Conservation (phyloP, 2,113 vertebrate genomes). For the Bos javanicus region DNA sequence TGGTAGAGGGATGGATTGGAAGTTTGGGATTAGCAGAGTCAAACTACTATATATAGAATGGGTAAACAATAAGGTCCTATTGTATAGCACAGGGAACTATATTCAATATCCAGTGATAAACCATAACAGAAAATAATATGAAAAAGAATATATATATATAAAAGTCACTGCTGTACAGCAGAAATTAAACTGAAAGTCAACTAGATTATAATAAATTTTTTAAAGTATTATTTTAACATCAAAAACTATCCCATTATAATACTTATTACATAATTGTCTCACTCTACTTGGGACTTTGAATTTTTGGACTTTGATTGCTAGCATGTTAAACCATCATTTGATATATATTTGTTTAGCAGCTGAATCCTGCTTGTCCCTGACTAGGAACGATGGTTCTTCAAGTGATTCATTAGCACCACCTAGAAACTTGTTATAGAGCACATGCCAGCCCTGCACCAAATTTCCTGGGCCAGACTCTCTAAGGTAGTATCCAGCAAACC, state of each 20-base stretch:
- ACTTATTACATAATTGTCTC: not conserved
- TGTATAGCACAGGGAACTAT: not conserved
- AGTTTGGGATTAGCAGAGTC: not conserved
- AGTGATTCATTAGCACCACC: not conserved
- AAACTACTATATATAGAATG: not conserved
- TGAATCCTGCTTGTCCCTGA: not conserved
- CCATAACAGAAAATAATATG: not conserved
- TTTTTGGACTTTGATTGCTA: not conserved
- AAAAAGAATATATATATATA: not conserved
- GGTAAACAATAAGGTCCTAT: not conserved
- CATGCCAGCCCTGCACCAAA: not conserved
- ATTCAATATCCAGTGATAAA: not conserved
- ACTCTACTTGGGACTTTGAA: not conserved
- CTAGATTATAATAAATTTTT: not conserved
- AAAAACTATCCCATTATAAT: not conserved
- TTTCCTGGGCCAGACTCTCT: not conserved
- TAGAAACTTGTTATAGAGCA: not conserved
- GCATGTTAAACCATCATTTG: not conserved
- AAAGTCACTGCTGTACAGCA: not conserved
- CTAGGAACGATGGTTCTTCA: not conserved
- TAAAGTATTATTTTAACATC: not conserved
- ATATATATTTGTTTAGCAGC: not conserved
- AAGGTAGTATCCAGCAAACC: not conserved
- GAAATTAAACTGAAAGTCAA: not conserved
- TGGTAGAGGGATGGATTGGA: not conserved